Conservation (phyloP, 2,113 vertebrate genomes). For the Ptilonorhynchus violaceus region DNA sequence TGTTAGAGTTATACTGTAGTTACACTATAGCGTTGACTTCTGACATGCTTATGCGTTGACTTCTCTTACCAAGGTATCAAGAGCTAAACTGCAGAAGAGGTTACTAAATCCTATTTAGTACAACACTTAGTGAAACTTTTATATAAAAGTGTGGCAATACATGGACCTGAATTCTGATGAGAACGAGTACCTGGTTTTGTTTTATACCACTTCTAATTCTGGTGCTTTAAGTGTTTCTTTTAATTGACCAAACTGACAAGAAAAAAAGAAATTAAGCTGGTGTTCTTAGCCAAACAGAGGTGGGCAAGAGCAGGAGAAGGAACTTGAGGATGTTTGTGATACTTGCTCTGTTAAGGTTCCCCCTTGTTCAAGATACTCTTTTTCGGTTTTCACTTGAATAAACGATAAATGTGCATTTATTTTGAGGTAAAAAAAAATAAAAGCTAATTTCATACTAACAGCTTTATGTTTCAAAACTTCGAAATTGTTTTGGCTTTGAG, state of each 20-base stretch:
- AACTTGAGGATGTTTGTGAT: not conserved
- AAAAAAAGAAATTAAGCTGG: not conserved
- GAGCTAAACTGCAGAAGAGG: conserved; percentile 10
- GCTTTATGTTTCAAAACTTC: conserved; percentile 51
- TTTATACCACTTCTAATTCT: conserved; percentile 8
- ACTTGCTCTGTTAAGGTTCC: conserved; percentile 11
- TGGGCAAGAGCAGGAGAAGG: not conserved
- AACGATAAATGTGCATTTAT: conserved; percentile 74
- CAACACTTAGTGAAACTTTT: conserved; percentile 52
- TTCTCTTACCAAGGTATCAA: conserved; percentile 26
- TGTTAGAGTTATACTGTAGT: conserved; percentile 55
- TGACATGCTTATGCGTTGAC: not conserved
- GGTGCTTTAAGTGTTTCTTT: conserved; percentile 14
- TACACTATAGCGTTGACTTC: conserved; percentile 53
- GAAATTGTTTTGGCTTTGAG: not conserved
- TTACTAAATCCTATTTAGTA: conserved; percentile 54
- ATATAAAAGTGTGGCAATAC: conserved; percentile 14
- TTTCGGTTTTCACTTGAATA: conserved; percentile 63
- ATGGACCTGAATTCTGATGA: conserved; percentile 25
- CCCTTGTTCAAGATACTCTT: conserved; percentile 17
- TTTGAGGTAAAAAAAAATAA: conserved; percentile 78
- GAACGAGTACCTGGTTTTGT: conserved; percentile 29
- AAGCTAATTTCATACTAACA: conserved; percentile 79
- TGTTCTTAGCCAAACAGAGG: conserved; percentile 21
- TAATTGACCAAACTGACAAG: conserved; percentile 18